These are phyloP conservation scores for Fulmarus glacialis DNA, from an alignment of 2,113 vertebrate species.

Conservation along the genomic window DNA sequence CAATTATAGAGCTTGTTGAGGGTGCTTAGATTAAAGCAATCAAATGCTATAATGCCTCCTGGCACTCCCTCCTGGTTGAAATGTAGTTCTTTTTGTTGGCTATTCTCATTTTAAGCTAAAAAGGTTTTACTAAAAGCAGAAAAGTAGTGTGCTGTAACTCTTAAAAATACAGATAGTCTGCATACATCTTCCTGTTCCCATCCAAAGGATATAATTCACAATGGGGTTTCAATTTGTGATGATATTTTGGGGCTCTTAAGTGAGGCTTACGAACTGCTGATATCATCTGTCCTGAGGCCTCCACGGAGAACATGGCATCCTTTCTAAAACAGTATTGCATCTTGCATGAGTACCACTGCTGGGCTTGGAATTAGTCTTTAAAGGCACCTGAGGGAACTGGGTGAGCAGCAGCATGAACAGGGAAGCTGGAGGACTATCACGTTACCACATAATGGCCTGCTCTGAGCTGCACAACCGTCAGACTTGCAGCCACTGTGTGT, in stretches of 20 bases:
- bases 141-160: not conserved
- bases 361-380: not conserved
- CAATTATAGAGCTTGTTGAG: not conserved
- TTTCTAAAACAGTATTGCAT: not conserved
- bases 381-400: not conserved
- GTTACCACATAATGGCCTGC: fast-evolving
- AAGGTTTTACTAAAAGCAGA: not conserved
- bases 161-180: not conserved
- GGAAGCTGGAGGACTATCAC: not conserved
- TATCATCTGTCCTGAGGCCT: not conserved
- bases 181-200: not conserved
- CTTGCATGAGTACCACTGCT: not conserved
- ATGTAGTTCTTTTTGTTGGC: not conserved
- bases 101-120: not conserved
- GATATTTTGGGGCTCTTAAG: not conserved
- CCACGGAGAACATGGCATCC: not conserved
- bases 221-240: not conserved
- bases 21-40: not conserved
- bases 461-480: not conserved
- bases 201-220: not conserved
- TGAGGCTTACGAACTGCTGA: not conserved
- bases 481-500: not conserved
- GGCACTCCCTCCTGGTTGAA: not conserved
- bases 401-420: not conserved
- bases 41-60: not conserved